phyloP scores from a whole-genome alignment of 2,888 invertebrate genomes.

The Parnassius smintheus region DNA sequence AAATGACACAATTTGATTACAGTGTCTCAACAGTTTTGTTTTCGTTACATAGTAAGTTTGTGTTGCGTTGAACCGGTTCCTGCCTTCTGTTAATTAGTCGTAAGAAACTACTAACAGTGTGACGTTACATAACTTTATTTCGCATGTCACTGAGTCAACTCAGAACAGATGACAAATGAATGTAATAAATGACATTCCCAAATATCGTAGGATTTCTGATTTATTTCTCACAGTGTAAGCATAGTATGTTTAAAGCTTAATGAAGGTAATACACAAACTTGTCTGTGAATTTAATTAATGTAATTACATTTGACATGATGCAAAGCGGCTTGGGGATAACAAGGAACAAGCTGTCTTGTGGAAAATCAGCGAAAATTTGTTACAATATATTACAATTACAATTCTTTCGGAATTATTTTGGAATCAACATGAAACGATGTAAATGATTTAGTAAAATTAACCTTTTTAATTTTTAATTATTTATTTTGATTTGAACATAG shows the following conservation, averaged over 20 bases:
- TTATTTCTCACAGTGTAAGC: slow-evolving; percentile 9
- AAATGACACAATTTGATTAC: slow-evolving; percentile 21
- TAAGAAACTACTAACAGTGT: slow-evolving; percentile 17
- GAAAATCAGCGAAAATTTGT: no score
- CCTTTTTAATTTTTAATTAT: no score
- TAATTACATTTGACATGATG: no score
- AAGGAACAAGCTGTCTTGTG: no score
- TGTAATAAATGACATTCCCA: slow-evolving; percentile 22
- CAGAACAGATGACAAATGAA: slow-evolving; percentile 23
- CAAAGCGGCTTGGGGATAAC: no score
- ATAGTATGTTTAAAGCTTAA: neutral
- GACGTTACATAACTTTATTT: slow-evolving; percentile 25
- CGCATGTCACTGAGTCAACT: slow-evolving; percentile 23
- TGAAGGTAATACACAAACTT: no score
- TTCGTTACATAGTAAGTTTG: slow-evolving; percentile 18
- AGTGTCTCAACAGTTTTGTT: slow-evolving; percentile 14
- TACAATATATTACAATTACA: neutral
- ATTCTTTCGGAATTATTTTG: no score
- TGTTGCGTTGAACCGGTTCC: slow-evolving; percentile 4
- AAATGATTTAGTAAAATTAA: no score
- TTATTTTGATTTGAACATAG: no score
- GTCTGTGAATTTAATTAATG: no score
- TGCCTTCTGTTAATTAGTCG: slow-evolving; percentile 21
- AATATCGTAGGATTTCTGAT: slow-evolving; percentile 14
- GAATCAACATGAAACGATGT: no score